Percentiles rank a stretch among this genome's conserved stretches.
phyloP scores from a whole-genome alignment of 2,113 vertebrate genomes.

The Bostrychus sinensis region DNA sequence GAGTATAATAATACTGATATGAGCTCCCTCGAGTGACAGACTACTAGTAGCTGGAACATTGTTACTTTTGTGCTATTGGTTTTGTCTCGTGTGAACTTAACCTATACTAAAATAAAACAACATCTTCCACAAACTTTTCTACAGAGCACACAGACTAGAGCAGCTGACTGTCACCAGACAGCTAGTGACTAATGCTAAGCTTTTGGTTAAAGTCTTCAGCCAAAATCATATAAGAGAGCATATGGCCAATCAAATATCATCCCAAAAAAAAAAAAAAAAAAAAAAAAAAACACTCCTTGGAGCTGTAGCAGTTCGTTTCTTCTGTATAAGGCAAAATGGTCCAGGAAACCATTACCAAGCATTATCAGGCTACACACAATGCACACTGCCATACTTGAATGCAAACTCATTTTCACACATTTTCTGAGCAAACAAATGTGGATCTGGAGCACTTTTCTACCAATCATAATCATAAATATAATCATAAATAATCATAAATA shows the following conservation, averaged over 20 bases:
- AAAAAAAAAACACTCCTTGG: no score
- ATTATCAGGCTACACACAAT: neutral
- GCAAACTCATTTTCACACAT: no score
- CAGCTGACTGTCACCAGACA: neutral
- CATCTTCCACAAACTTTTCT: neutral
- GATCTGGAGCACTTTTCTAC: no score
- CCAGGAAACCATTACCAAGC: neutral
- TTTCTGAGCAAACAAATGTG: no score
- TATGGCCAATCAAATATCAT: constrained; percentile 1
- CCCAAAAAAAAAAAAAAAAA: neutral
- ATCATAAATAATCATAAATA: no score
- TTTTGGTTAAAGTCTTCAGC: neutral
- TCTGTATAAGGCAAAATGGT: neutral
- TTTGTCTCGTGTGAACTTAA: neutral
- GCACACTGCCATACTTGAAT: neutral
- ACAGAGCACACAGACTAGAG: neutral
- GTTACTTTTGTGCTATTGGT: neutral
- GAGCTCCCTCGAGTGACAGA: no score
- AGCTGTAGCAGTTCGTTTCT: no score
- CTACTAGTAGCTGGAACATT: no score
- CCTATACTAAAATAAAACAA: neutral
- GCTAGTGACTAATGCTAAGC: neutral
- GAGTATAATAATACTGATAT: no score
- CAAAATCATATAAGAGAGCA: neutral
- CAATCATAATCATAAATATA: no score